A percentile compares a stretch with the other conserved stretches of the same genome.
These are phyloP conservation scores for Ceratosolen fusciceps DNA, from an alignment of 1,140 invertebrate genomes.

Conservation along the genomic window DNA sequence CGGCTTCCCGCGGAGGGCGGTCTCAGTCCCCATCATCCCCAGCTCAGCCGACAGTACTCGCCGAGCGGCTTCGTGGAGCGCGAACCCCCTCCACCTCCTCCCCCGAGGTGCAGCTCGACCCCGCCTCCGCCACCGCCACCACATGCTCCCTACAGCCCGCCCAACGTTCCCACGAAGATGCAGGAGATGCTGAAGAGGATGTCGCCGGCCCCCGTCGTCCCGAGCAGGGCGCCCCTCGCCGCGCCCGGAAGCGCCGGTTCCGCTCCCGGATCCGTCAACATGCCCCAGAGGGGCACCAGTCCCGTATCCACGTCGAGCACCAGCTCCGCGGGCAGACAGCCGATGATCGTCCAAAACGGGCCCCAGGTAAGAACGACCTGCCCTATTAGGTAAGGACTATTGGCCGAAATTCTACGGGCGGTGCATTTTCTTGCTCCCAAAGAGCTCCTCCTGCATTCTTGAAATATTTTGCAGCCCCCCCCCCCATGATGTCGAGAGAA, in stretches of 20 bases:
- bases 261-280: slow-evolving; percentile 66
- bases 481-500: too few species aligned
- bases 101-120: slow-evolving; percentile 76
- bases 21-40: slow-evolving; percentile 73
- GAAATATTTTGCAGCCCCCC: too few species aligned
- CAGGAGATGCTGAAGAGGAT: slow-evolving; percentile 89
- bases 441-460: too few species aligned
- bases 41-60: slow-evolving; percentile 72
- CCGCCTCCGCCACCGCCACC: slow-evolving; percentile 84
- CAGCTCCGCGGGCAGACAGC: slow-evolving; percentile 73
- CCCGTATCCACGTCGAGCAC: slow-evolving; percentile 76
- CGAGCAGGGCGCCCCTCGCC: slow-evolving; percentile 74
- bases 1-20: slow-evolving; percentile 65
- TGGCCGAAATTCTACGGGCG: too few species aligned
- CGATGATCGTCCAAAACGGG: slow-evolving; percentile 86
- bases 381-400: too few species aligned
- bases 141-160: slow-evolving; percentile 68
- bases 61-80: slow-evolving; percentile 72
- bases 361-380: slow-evolving; percentile 77
- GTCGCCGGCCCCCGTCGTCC: slow-evolving; percentile 81
- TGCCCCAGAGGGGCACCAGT: slow-evolving; percentile 80
- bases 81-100: slow-evolving; percentile 81
- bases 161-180: slow-evolving; percentile 77
- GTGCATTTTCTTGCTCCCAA: too few species aligned
- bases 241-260: slow-evolving; percentile 64